These are phyloP conservation scores for Ameiurus melas DNA, from an alignment of 2,113 vertebrate genomes.

Conservation along the genomic window DNA sequence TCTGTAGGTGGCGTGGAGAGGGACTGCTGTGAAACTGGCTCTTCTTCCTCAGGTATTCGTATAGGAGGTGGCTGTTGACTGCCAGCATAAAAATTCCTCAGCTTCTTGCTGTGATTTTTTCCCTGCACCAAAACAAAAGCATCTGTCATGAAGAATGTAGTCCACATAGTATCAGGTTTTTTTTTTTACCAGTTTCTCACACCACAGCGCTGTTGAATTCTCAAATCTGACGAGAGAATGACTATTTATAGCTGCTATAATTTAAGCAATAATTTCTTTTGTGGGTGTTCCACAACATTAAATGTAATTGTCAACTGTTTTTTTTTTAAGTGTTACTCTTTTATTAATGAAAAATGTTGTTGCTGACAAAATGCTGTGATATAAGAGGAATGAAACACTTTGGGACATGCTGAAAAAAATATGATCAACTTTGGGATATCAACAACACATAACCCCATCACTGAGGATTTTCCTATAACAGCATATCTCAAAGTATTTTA, in stretches of 20 bases:
- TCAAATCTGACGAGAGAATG: neutral
- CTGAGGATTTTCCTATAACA: neutral
- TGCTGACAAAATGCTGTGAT: no score
- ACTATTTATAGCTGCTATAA: neutral
- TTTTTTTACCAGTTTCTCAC: neutral
- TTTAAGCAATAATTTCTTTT: neutral
- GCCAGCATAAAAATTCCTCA: slow-evolving; percentile 94
- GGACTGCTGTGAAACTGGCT: slow-evolving; percentile 75
- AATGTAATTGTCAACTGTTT: neutral
- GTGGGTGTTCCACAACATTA: no score
- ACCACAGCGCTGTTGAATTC: neutral
- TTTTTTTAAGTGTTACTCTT: neutral
- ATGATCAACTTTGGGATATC: no score
- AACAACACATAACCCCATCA: no score
- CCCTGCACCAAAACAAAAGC: slow-evolving; percentile 76
- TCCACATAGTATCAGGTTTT: neutral
- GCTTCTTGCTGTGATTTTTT: slow-evolving; percentile 97
- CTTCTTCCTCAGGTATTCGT: slow-evolving; percentile 80
- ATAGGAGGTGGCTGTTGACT: slow-evolving; percentile 89
- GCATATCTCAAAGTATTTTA: neutral
- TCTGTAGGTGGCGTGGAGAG: slow-evolving; percentile 74
- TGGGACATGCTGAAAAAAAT: no score
- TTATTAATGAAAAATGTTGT: no score
- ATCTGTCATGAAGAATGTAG: neutral
- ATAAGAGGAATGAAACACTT: no score